These are phyloP conservation scores for Planococcus citri DNA, from an alignment of 1,140 invertebrate species.

Conservation along the genomic window DNA sequence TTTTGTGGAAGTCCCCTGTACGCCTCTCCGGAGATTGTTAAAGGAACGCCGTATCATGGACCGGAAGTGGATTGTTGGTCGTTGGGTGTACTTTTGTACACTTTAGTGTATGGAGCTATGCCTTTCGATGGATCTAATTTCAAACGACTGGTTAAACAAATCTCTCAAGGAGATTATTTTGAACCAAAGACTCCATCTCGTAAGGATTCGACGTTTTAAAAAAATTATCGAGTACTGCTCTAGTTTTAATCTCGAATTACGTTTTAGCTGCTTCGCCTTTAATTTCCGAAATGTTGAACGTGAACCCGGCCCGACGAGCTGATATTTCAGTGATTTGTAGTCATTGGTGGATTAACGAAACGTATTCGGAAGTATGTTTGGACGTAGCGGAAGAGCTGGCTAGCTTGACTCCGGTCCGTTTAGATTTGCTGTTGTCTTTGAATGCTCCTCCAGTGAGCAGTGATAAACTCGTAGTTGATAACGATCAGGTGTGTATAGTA, in stretches of 20 bases:
- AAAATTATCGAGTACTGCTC: no score
- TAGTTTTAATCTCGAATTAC: no score
- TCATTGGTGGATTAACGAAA: slow-evolving; percentile 89
- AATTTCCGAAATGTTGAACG: slow-evolving; percentile 86
- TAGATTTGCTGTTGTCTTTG: slow-evolving; percentile 74
- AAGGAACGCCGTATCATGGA: slow-evolving; percentile 93
- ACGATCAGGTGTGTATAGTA: slow-evolving; percentile 26
- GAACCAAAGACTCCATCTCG: slow-evolving; percentile 83
- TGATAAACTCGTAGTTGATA: slow-evolving; percentile 53
- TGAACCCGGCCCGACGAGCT: slow-evolving; percentile 75
- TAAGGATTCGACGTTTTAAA: slow-evolving; percentile 15
- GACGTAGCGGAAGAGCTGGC: slow-evolving; percentile 77
- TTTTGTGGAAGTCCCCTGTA: slow-evolving; percentile 98
- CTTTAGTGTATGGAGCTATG: slow-evolving; percentile 98
- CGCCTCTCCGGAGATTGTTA: slow-evolving; percentile 97
- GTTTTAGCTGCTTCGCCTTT: slow-evolving; percentile 79
- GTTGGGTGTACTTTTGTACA: slow-evolving; percentile 91
- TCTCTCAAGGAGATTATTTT: slow-evolving; percentile 92
- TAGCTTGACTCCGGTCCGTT: slow-evolving; percentile 73
- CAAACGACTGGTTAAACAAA: slow-evolving; percentile 90
- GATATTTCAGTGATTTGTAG: slow-evolving; percentile 87
- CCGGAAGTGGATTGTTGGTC: slow-evolving; percentile 70
- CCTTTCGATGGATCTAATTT: slow-evolving; percentile 99
- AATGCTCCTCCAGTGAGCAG: slow-evolving; percentile 53
- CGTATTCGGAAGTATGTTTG: slow-evolving; percentile 62